A percentile compares a stretch with the other conserved stretches of the same genome.
These are phyloP conservation scores for Sitta carolinensis DNA, from an alignment of 2,797 vertebrate species.

Conservation along the genomic window DNA sequence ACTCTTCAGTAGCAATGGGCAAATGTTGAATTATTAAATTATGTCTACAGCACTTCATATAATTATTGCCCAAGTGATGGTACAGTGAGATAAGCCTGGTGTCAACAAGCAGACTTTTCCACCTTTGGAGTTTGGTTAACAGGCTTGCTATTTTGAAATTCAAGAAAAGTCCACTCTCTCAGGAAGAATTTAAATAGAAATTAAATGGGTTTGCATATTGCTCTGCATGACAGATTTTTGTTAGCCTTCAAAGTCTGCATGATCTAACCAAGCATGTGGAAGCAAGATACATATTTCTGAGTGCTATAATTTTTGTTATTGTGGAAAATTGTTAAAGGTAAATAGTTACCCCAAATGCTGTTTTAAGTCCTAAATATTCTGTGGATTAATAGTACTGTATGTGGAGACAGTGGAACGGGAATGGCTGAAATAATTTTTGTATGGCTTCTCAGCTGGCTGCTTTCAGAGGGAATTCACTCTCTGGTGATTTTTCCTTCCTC, in stretches of 20 bases:
- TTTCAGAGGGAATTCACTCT: background rate
- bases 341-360: background rate
- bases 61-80: slow-evolving; percentile 33
- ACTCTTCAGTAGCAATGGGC: background rate
- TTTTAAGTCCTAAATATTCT: slow-evolving; percentile 3
- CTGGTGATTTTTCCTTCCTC: background rate
- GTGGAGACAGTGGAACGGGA: background rate
- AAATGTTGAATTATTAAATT: slow-evolving; percentile 56
- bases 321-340: background rate
- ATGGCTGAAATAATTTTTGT: background rate
- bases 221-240: slow-evolving; percentile 40
- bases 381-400: background rate
- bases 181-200: slow-evolving; percentile 62
- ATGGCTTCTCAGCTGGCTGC: background rate
- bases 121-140: slow-evolving; percentile 7
- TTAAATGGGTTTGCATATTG: slow-evolving; percentile 51
- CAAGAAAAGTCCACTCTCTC: slow-evolving; percentile 35
- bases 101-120: slow-evolving; percentile 14
- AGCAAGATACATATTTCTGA: slow-evolving; percentile 16
- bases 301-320: background rate
- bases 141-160: slow-evolving; percentile 44
- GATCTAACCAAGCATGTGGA: slow-evolving; percentile 26
- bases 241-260: slow-evolving; percentile 24
- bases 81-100: background rate
- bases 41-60: slow-evolving; percentile 33